phyloP scores from a whole-genome alignment of 2,113 vertebrate species.

The Coracopsis vasa region DNA sequence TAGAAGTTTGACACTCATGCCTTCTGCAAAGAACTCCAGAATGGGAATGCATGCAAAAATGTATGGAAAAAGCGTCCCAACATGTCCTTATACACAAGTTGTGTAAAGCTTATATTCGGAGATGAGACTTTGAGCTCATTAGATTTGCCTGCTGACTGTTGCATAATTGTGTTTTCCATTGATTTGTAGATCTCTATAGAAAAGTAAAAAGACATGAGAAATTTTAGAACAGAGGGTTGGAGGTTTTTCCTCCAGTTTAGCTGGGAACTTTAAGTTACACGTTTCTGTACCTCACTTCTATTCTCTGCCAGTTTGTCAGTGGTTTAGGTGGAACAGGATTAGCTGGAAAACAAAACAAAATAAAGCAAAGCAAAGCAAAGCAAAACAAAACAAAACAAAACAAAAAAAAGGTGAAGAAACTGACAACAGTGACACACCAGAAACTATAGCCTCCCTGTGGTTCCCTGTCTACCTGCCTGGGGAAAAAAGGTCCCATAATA shows the following conservation, averaged over 20 bases:
- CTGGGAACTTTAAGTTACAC: not conserved
- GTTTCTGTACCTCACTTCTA: not conserved
- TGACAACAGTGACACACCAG: not conserved
- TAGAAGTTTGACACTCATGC: not conserved
- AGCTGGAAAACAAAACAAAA: not conserved
- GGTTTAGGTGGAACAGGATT: not conserved
- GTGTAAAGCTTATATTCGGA: not conserved
- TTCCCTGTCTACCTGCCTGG: not conserved
- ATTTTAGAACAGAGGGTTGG: not conserved
- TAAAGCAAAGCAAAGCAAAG: not conserved
- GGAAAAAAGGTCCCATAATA: not conserved
- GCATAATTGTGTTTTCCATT: not conserved
- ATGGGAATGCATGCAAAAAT: not conserved
- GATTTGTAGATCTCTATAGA: not conserved
- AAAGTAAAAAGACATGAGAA: not conserved
- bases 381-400: not conserved
- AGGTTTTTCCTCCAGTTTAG: fast-evolving
- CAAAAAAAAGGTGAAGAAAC: not conserved
- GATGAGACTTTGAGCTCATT: not conserved
- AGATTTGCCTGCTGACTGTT: not conserved
- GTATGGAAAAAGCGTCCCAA: not conserved
- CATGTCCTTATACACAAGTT: not conserved
- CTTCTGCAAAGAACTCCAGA: not conserved
- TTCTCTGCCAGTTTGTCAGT: not conserved
- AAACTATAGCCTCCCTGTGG: not conserved